Evolutionary conservation across 2,797 vertebrate species (phyloP).

Genomic region (Masticophis lateralis): DNA sequence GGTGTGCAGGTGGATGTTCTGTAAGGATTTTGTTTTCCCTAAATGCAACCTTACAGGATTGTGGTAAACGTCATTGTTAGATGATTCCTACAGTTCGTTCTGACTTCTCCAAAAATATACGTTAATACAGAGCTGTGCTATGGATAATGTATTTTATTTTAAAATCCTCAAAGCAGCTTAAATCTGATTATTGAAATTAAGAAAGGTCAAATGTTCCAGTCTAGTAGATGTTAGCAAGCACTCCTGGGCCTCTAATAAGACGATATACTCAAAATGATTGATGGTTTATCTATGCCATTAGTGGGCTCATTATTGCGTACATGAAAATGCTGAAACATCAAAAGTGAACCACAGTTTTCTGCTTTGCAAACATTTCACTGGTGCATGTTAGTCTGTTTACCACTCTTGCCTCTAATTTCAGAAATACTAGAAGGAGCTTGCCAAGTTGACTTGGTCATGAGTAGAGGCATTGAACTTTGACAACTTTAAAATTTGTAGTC

Average conservation of each 20-base stretch:
- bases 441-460: not conserved
- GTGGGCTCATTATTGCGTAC: fast-evolving
- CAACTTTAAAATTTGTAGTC: not conserved
- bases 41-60: not conserved
- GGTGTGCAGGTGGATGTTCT: not conserved
- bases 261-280: not conserved
- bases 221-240: constrained; percentile 7
- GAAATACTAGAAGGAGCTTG: not conserved
- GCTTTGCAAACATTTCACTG: constrained; percentile 1
- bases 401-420: not conserved
- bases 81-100: not conserved
- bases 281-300: not conserved
- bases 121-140: not conserved
- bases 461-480: not conserved
- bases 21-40: not conserved
- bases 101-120: not conserved
- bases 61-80: not conserved
- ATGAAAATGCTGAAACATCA: not conserved
- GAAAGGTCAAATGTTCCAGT: not conserved
- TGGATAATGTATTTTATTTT: not conserved
- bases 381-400: constrained; percentile 9
- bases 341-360: not conserved
- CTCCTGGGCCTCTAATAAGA: not conserved
- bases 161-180: not conserved
- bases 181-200: constrained; percentile 4